Conservation (phyloP, 2,888 invertebrate genomes). For the Buathra laborator region DNA sequence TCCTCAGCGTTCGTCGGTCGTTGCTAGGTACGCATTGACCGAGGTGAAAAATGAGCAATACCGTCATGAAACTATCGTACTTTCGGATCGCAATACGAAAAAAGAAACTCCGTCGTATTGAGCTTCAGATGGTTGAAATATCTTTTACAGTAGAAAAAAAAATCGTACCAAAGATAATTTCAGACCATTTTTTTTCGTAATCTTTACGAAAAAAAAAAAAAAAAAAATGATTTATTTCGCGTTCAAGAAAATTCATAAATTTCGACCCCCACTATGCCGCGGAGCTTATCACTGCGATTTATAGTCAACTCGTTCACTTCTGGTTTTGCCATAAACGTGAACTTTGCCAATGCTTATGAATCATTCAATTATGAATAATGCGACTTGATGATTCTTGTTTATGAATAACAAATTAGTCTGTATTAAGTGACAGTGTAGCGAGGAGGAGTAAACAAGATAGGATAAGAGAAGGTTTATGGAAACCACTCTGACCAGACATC, state of each 20-base stretch:
- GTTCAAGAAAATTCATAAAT: not conserved
- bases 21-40: conserved; percentile 55
- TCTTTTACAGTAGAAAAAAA: not conserved
- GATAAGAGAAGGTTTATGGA: conserved; percentile 49
- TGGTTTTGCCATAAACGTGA: conserved; percentile 64
- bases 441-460: conserved; percentile 50
- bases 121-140: not conserved
- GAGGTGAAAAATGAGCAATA: conserved; percentile 38
- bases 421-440: conserved; percentile 47
- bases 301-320: conserved; percentile 59
- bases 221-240: not conserved
- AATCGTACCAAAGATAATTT: not conserved
- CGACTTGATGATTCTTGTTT: conserved; percentile 54
- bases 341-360: conserved; percentile 11
- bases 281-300: not conserved
- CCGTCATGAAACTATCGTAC: not conserved
- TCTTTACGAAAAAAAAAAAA: not conserved
- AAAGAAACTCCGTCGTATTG: not conserved
- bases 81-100: conserved; percentile 4
- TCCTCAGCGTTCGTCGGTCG: conserved; percentile 31
- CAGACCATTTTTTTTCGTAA: not conserved
- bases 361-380: conserved; percentile 64
- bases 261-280: not conserved
- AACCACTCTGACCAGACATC: conserved; percentile 45
- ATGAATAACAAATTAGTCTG: conserved; percentile 56